These are phyloP conservation scores for Albula goreensis DNA, from an alignment of 2,113 vertebrate genomes.

Conservation along the genomic window DNA sequence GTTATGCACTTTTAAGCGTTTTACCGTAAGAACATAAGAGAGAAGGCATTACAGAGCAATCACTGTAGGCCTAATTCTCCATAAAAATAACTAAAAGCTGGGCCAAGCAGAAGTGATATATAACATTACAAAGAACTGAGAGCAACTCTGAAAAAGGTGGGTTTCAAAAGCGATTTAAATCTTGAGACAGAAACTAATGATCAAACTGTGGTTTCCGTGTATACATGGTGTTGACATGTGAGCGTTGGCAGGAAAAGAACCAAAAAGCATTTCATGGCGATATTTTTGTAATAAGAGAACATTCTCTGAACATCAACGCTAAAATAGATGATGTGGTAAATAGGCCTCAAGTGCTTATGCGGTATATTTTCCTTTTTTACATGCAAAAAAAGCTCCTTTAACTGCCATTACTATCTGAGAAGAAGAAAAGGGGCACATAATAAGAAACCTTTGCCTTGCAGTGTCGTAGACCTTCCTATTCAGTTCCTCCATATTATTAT, in stretches of 20 bases:
- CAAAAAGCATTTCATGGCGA: no score
- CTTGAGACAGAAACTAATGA: no score
- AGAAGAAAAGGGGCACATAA: neutral
- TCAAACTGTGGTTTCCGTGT: no score
- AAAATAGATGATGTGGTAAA: neutral
- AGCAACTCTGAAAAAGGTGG: neutral
- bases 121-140: neutral
- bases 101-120: neutral
- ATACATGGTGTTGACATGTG: no score
- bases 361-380: neutral
- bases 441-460: neutral
- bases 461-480: neutral
- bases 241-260: no score
- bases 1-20: neutral
- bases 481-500: neutral
- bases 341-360: slow-evolving; percentile 14
- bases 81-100: neutral
- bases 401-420: neutral
- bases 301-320: no score
- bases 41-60: neutral
- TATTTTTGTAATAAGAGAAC: no score
- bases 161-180: neutral
- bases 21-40: neutral
- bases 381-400: slow-evolving; percentile 15
- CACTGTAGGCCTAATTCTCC: neutral